These are phyloP conservation scores for Periparus ater DNA, from an alignment of 2,797 vertebrate species.

Conservation along the genomic window DNA sequence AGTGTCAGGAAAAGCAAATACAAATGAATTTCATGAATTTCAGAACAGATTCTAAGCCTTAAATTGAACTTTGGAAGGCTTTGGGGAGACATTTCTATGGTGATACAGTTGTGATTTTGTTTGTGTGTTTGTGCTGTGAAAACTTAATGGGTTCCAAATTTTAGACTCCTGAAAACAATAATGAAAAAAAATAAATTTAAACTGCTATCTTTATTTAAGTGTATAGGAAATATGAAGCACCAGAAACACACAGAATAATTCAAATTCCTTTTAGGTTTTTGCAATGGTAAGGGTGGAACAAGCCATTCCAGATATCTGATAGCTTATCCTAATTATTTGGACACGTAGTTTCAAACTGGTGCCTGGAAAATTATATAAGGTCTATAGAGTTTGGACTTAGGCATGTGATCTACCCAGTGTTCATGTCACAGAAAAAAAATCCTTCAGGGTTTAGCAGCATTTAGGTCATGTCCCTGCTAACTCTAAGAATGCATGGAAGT, in stretches of 20 bases:
- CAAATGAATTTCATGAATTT: not conserved
- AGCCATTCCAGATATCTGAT: constrained; percentile 18
- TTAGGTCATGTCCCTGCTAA: constrained; percentile 4
- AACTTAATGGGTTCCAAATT: not conserved
- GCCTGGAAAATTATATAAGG: constrained; percentile 33
- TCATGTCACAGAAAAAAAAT: not conserved
- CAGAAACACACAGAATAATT: not conserved
- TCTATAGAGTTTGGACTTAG: not conserved
- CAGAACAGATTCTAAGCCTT: not conserved
- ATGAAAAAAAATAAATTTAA: not conserved
- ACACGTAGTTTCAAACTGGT: constrained; percentile 23
- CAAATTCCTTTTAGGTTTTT: not conserved
- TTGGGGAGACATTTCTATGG: not conserved
- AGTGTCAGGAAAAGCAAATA: not conserved
- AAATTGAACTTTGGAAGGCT: not conserved
- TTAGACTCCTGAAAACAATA: not conserved
- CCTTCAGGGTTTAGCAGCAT: not conserved
- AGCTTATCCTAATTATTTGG: constrained; percentile 58
- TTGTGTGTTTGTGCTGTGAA: not conserved
- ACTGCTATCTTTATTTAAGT: constrained; percentile 6
- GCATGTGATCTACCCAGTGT: constrained; percentile 4
- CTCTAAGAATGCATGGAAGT: not conserved
- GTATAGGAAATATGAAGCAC: constrained; percentile 31
- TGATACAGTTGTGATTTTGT: not conserved
- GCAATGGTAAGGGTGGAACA: not conserved